Conservation (phyloP, 2,888 invertebrate genomes). For the Fissipunctia ypsillon region DNA sequence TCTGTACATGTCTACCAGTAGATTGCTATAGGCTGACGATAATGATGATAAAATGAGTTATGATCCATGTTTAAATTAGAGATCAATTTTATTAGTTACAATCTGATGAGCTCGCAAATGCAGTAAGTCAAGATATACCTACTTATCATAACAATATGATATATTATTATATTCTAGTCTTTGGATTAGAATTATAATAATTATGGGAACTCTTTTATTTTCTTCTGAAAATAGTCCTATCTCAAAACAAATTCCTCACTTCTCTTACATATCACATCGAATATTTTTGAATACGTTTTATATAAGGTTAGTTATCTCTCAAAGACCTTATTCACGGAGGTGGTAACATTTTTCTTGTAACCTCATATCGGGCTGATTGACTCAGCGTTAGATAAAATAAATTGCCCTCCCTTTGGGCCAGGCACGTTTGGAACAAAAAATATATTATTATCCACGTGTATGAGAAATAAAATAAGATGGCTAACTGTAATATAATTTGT, state of each 20-base stretch:
- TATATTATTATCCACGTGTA: conserved; percentile 33
- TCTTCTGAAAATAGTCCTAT: background rate
- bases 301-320: conserved; percentile 41
- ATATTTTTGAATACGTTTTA: conserved; percentile 34
- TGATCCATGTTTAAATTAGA: background rate
- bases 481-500: conserved; percentile 10
- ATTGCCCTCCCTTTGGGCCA: conserved; percentile 53
- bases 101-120: background rate
- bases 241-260: background rate
- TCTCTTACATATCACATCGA: background rate
- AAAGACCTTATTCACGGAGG: conserved; percentile 38
- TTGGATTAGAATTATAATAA: background rate
- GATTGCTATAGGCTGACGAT: background rate
- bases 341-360: conserved; percentile 60
- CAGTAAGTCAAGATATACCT: background rate
- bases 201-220: background rate
- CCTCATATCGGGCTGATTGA: conserved; percentile 63
- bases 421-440: conserved; percentile 54
- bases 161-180: background rate
- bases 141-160: too few species aligned
- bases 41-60: background rate
- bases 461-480: conserved; percentile 32
- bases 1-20: background rate
- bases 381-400: conserved; percentile 64
- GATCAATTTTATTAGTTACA: background rate